phyloP scores from a whole-genome alignment of 2,113 vertebrate genomes.

The Phylloscopus whistleri region DNA sequence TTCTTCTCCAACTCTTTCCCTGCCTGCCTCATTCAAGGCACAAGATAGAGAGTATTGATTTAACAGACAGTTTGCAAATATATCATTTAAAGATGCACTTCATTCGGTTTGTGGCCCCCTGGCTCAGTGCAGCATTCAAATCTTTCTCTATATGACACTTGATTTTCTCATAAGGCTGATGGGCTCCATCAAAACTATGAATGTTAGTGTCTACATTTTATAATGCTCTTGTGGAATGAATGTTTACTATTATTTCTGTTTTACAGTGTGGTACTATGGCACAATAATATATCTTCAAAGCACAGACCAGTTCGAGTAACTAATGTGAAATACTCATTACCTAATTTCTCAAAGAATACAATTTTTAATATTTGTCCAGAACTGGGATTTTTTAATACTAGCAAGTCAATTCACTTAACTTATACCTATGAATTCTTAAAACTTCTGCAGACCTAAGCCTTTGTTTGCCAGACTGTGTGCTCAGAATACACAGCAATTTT shows the following conservation, averaged over 20 bases:
- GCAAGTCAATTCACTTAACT: background rate
- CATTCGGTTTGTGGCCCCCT: background rate
- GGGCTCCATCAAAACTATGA: background rate
- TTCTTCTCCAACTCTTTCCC: background rate
- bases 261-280: background rate
- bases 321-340: background rate
- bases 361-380: background rate
- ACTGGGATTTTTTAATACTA: background rate
- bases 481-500: background rate
- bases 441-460: background rate
- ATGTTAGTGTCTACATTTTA: background rate
- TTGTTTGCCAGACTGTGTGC: background rate
- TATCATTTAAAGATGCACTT: background rate
- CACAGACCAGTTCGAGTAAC: background rate
- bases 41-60: background rate
- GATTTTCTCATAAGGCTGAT: background rate
- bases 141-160: background rate
- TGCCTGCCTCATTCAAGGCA: background rate
- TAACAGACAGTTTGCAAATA: background rate
- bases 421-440: background rate
- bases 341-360: background rate
- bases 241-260: background rate
- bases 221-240: background rate
- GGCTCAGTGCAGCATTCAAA: background rate
- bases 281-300: background rate